Evolutionary conservation across 2,797 vertebrate genomes (phyloP).

Genomic region (Astyanax mexicanus): DNA sequence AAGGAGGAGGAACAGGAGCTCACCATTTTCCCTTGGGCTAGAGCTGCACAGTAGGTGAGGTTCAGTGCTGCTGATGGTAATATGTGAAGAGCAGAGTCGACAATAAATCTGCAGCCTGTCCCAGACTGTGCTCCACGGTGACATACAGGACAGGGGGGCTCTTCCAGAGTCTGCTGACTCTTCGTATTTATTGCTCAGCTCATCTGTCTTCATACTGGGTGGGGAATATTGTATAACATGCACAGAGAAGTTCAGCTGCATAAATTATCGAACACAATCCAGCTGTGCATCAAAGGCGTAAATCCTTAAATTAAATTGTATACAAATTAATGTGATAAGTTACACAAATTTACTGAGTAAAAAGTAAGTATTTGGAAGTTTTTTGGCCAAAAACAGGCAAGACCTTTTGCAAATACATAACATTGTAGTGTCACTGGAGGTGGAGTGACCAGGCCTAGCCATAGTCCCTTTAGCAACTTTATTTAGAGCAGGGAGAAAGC

Average conservation of each 20-base stretch:
- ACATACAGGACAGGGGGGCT: constrained; percentile 23
- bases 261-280: not conserved
- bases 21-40: constrained; percentile 27
- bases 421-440: no score
- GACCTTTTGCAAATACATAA: no score
- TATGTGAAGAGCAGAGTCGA: constrained; percentile 43
- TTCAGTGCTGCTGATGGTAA: constrained; percentile 41
- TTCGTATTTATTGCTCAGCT: constrained; percentile 21
- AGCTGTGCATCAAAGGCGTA: not conserved
- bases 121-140: constrained; percentile 18
- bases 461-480: no score
- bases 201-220: constrained; percentile 16
- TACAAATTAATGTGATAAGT: not conserved
- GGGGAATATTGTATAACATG: not conserved
- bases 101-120: constrained; percentile 47
- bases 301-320: not conserved
- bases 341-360: no score
- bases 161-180: constrained; percentile 22
- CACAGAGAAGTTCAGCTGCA: not conserved
- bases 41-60: constrained; percentile 31
- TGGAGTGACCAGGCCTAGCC: no score
- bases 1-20: constrained; percentile 45
- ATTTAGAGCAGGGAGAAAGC: no score
- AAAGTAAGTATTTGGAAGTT: no score
- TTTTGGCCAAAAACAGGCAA: no score